A percentile compares a stretch with the other conserved stretches of the same genome.
phyloP scores from a whole-genome alignment of 2,797 vertebrate genomes.

The Silurus aristotelis region DNA sequence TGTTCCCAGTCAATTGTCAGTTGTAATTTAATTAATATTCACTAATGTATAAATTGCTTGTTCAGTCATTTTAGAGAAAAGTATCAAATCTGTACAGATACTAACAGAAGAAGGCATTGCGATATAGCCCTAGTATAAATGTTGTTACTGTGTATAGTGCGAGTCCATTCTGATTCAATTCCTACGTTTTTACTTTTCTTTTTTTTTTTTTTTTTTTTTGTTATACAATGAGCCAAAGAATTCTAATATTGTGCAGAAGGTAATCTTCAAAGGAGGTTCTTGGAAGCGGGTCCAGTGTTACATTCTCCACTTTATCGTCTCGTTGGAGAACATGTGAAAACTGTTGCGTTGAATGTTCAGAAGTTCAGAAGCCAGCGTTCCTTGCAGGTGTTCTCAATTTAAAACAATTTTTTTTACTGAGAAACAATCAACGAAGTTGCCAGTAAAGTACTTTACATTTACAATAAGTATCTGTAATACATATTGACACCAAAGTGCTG shows the following conservation, averaged over 20 bases:
- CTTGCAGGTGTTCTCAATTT: background rate
- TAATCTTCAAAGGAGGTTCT: background rate
- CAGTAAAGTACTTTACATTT: background rate
- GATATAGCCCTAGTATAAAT: background rate
- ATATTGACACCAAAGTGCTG: background rate
- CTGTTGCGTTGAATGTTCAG: background rate
- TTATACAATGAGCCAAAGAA: background rate
- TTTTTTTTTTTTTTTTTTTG: background rate
- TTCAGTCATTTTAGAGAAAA: background rate
- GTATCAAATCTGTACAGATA: background rate
- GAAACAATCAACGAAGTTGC: background rate
- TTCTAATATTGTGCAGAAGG: background rate
- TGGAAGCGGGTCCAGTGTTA: background rate
- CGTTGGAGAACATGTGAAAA: background rate
- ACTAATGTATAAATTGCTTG: background rate
- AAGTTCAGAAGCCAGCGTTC: background rate
- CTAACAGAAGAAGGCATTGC: background rate
- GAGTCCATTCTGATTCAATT: background rate
- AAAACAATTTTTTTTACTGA: background rate
- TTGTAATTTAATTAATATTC: background rate
- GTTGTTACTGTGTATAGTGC: background rate
- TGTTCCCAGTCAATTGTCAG: background rate
- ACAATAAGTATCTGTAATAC: background rate
- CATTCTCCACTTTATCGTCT: background rate
- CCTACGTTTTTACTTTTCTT: background rate